A percentile compares a stretch with the other conserved stretches of the same genome.
These are phyloP conservation scores for Polyodon spathula DNA, from an alignment of 2,113 vertebrate species.

Conservation along the genomic window DNA sequence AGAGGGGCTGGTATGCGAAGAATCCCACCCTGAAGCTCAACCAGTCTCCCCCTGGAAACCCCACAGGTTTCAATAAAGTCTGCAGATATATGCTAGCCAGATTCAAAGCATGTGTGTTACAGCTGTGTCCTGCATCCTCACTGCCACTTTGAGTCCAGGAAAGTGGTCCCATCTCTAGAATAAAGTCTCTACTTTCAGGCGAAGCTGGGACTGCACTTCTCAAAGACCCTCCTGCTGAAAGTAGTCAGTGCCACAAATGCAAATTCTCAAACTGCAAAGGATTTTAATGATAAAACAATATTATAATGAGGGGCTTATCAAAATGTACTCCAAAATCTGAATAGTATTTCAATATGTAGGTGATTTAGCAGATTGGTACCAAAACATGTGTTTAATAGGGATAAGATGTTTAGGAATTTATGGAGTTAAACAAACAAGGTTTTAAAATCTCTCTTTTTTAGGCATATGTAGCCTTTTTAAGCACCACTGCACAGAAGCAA, in stretches of 20 bases:
- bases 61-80: constrained; percentile 7
- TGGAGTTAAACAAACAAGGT: too few relatives aligned
- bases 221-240: constrained; percentile 13
- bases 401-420: too few relatives aligned
- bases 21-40: constrained; percentile 15
- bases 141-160: constrained; percentile 2
- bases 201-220: constrained; percentile 4
- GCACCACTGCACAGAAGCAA: too few relatives aligned
- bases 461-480: too few relatives aligned
- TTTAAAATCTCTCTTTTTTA: too few relatives aligned
- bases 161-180: constrained; percentile 1
- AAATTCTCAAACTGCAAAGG: constrained; percentile 1
- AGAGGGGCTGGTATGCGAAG: constrained; percentile 8
- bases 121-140: background rate
- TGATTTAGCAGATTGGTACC: too few relatives aligned
- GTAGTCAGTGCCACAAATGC: constrained; percentile 9
- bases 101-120: constrained; percentile 5
- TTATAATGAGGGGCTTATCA: too few relatives aligned
- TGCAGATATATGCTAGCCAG: background rate
- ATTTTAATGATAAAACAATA: constrained; percentile 3
- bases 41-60: constrained; percentile 8
- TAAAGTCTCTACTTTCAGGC: background rate
- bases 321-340: too few relatives aligned
- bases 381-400: too few relatives aligned
- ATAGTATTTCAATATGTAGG: too few relatives aligned